These are phyloP conservation scores for Ellobius talpinus DNA, from an alignment of 2,113 vertebrate species.

Conservation along the genomic window DNA sequence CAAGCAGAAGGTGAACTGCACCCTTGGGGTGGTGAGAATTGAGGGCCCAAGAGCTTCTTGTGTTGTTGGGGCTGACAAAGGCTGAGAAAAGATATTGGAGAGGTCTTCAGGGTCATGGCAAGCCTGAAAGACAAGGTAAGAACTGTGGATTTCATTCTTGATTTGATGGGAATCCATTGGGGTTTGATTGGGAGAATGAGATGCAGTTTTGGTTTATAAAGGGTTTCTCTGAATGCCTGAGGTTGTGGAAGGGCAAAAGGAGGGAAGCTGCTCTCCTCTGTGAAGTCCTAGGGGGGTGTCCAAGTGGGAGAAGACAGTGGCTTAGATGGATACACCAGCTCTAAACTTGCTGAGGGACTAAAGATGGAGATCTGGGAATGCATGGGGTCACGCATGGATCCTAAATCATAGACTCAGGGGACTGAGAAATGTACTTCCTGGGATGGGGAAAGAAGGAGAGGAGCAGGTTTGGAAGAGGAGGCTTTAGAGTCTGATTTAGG, in stretches of 20 bases:
- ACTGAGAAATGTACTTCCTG: not conserved
- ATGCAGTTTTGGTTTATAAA: not conserved
- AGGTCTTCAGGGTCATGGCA: not conserved
- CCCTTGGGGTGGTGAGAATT: not conserved
- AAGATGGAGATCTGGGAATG: not conserved
- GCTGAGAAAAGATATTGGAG: not conserved
- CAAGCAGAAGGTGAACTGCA: not conserved
- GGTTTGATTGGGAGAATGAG: not conserved
- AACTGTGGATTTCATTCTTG: not conserved
- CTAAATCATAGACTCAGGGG: not conserved
- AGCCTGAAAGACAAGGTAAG: constrained; percentile 31
- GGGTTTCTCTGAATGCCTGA: not conserved
- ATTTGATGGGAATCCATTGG: not conserved
- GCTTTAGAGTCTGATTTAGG: not conserved
- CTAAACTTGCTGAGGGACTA: not conserved
- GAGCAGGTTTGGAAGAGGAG: not conserved
- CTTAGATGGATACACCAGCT: not conserved
- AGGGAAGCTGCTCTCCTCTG: not conserved
- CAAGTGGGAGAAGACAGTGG: not conserved
- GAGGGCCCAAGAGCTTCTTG: not conserved
- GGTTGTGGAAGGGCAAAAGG: not conserved
- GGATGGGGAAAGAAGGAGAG: not conserved
- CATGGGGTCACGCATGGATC: not conserved
- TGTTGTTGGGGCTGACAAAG: not conserved
- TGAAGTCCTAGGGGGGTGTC: not conserved